A percentile compares a stretch with the other conserved stretches of the same genome.
These are phyloP conservation scores for Biston stratarius DNA, from an alignment of 2,888 invertebrate species.

Conservation along the genomic window DNA sequence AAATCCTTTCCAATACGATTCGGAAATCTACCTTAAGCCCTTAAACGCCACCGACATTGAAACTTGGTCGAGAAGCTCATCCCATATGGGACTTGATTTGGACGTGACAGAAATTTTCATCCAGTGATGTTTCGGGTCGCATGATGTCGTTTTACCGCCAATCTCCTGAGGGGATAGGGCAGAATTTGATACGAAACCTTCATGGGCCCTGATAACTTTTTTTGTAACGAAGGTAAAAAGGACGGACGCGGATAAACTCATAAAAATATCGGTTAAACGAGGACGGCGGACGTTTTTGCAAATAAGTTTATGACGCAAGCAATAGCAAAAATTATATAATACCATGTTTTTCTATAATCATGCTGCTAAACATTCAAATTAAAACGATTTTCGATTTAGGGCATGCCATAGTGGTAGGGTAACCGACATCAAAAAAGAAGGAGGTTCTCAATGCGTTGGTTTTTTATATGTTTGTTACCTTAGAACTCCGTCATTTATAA, in stretches of 20 bases:
- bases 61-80: slow-evolving; percentile 69
- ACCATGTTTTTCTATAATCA: too few species aligned
- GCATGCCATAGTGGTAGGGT: neutral
- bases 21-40: slow-evolving; percentile 46
- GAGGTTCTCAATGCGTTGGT: too few species aligned
- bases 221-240: slow-evolving; percentile 49
- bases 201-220: slow-evolving; percentile 50
- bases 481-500: too few species aligned
- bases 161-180: slow-evolving; percentile 61
- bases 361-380: too few species aligned
- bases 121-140: slow-evolving; percentile 62
- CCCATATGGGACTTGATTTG: slow-evolving; percentile 70
- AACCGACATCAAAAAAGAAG: too few species aligned
- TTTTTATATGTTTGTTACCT: too few species aligned
- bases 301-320: slow-evolving; percentile 20
- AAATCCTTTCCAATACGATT: slow-evolving; percentile 20
- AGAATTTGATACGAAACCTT: slow-evolving; percentile 61
- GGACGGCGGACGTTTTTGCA: slow-evolving; percentile 12
- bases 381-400: too few species aligned
- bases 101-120: slow-evolving; percentile 73
- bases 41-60: slow-evolving; percentile 67
- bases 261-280: slow-evolving; percentile 37
- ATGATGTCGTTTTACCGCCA: slow-evolving; percentile 68
- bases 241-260: slow-evolving; percentile 41
- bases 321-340: neutral